These are phyloP conservation scores for Phorcus lineatus DNA, from an alignment of 2,888 invertebrate species.

Conservation along the genomic window DNA sequence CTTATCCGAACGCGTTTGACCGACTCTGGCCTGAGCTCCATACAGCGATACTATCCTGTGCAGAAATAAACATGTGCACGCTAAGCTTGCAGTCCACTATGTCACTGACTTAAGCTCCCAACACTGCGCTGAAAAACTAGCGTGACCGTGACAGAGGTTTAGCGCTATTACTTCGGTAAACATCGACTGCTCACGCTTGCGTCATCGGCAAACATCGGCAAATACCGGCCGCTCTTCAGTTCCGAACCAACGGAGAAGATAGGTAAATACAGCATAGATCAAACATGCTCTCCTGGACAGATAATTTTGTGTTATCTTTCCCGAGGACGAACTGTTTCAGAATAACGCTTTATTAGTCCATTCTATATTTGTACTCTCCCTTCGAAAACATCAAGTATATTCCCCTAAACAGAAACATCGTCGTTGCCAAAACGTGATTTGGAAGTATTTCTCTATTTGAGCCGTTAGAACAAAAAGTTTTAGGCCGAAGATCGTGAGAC, in stretches of 20 bases:
- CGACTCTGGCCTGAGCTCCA: too few relatives aligned
- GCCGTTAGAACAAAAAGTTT: too few relatives aligned
- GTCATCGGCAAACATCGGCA: constrained; percentile 15
- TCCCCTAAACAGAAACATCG: neutral
- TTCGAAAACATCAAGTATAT: neutral
- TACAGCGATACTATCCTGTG: too few relatives aligned
- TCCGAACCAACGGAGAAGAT: neutral
- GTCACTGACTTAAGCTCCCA: neutral
- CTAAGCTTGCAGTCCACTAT: neutral
- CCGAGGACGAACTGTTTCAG: neutral
- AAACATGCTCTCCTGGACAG: neutral
- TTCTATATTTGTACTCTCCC: neutral
- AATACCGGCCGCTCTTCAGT: neutral
- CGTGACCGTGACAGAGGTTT: neutral
- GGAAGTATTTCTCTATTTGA: too few relatives aligned
- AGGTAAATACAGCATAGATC: neutral
- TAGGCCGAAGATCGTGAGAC: too few relatives aligned
- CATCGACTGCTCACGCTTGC: neutral
- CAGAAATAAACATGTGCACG: neutral
- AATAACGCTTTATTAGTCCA: neutral
- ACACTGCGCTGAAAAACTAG: neutral
- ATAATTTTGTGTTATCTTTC: neutral
- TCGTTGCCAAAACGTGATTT: too few relatives aligned
- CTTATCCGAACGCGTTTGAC: too few relatives aligned
- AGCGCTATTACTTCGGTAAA: constrained; percentile 1